Conservation (phyloP, 2,113 vertebrate species). For the Actinemys pallida region DNA sequence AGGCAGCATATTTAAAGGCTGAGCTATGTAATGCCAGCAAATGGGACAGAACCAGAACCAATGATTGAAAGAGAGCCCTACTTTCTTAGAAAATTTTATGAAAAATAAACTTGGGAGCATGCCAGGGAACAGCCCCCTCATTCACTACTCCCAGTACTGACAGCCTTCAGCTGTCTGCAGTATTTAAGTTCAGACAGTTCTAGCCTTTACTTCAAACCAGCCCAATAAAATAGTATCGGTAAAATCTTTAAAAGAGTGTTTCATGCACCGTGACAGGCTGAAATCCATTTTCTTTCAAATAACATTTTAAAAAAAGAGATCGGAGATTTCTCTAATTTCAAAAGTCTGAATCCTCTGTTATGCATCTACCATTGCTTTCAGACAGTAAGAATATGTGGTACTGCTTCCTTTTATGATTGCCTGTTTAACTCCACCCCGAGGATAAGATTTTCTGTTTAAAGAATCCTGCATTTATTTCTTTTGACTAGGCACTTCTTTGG, state of each 20-base stretch:
- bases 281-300: background rate
- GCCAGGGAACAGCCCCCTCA: background rate
- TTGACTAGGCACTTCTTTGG: background rate
- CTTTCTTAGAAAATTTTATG: background rate
- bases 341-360: background rate
- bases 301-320: background rate
- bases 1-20: slow-evolving; percentile 19
- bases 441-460: background rate
- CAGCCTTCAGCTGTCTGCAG: slow-evolving; percentile 46
- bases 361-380: background rate
- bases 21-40: background rate
- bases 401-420: background rate
- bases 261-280: background rate
- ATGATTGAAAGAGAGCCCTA: slow-evolving; percentile 3
- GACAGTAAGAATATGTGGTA: background rate
- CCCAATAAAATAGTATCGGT: background rate
- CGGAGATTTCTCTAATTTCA: background rate
- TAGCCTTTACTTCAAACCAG: background rate
- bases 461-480: background rate
- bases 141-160: slow-evolving; percentile 14
- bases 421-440: background rate
- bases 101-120: slow-evolving; percentile 41
- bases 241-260: background rate
- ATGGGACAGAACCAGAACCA: background rate
- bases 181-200: background rate